Evolutionary conservation across 2,888 invertebrate genomes (phyloP).

Genomic region (Leptura quadrifasciata): DNA sequence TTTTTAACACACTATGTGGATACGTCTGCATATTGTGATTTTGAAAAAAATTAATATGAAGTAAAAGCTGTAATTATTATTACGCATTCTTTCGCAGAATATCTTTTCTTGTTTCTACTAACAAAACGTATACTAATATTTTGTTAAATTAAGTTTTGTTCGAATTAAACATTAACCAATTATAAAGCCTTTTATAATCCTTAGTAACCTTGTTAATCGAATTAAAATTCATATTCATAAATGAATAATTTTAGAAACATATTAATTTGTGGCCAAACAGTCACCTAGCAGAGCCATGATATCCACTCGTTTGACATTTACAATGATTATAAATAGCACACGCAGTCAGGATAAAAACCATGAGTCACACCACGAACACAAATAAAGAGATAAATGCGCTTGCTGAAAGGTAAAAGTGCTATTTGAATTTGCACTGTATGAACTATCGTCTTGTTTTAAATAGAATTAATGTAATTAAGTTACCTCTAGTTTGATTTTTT

Average conservation of each 20-base stretch:
- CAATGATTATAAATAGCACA: constrained; percentile 69
- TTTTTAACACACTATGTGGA: no score
- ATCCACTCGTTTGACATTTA: constrained; percentile 77
- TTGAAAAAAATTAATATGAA: no score
- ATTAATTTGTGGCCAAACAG: neutral
- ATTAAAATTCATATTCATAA: neutral
- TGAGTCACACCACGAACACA: constrained; percentile 61
- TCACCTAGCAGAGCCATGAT: constrained; percentile 6
- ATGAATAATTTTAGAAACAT: constrained; percentile 5
- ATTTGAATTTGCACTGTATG: constrained; percentile 22
- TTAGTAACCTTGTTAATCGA: no score
- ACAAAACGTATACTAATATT: no score
- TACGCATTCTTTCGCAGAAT: no score
- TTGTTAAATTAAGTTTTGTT: no score
- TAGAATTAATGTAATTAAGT: constrained; percentile 9
- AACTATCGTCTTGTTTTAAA: constrained; percentile 15
- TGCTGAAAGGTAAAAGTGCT: constrained; percentile 41
- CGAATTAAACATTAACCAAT: no score
- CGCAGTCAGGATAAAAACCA: constrained; percentile 65
- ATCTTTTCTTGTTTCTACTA: no score
- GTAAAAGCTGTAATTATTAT: no score
- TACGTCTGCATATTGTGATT: no score
- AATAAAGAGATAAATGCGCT: constrained; percentile 45
- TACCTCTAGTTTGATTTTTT: neutral
- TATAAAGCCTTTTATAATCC: no score